These are phyloP conservation scores for Tupaia chinensis DNA, from an alignment of 2,113 vertebrate genomes.

Conservation along the genomic window DNA sequence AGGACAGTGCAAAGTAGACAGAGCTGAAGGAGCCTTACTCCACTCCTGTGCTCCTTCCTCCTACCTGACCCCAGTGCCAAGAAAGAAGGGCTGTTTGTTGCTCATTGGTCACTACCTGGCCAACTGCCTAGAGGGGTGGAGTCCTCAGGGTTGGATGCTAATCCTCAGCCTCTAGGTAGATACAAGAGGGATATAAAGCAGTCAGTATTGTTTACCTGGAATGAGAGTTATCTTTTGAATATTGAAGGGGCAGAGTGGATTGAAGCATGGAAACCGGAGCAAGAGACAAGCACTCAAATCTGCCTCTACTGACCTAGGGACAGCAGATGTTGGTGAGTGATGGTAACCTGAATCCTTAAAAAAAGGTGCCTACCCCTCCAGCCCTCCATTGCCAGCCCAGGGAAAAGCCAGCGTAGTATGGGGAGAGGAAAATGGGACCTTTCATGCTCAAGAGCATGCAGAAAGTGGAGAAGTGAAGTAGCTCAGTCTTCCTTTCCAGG, in stretches of 20 bases:
- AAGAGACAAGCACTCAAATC: conserved; percentile 98
- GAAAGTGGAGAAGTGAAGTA: neutral
- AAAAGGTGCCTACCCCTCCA: neutral
- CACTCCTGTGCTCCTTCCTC: neutral
- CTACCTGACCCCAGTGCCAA: neutral
- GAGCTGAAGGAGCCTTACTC: neutral
- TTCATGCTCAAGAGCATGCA: conserved; percentile 4
- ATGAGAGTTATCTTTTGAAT: neutral
- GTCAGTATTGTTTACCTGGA: neutral
- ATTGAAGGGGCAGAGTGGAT: conserved; percentile 91
- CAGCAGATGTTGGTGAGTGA: conserved; percentile 95
- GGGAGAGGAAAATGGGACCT: neutral
- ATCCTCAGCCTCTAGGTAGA: neutral
- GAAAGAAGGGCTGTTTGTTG: neutral
- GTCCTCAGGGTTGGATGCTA: neutral
- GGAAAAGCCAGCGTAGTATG: neutral
- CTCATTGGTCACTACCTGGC: neutral
- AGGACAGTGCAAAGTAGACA: neutral
- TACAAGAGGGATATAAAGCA: neutral
- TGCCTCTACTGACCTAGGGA: conserved; percentile 97
- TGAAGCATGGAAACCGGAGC: conserved; percentile 95
- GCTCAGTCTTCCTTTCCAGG: neutral
- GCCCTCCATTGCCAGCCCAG: neutral
- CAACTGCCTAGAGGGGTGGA: neutral
- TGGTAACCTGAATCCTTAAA: neutral